Base-by-base conservation (phyloP, 2,113 vertebrate genomes). In the Thinocorus orbignyianus region DNA sequence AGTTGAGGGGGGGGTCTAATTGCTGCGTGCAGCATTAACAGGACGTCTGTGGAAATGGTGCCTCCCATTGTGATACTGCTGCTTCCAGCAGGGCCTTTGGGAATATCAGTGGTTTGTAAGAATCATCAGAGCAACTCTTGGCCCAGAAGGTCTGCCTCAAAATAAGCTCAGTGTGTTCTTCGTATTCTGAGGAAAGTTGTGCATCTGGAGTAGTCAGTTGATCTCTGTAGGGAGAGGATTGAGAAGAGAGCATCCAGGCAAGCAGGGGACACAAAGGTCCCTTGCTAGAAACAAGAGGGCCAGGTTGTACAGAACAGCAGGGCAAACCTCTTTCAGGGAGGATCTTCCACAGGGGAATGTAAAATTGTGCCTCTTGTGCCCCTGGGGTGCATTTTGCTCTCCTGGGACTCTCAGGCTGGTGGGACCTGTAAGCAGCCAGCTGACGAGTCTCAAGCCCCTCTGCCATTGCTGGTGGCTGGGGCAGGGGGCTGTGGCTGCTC, bases 71-170 rank as follows among this genome's bases (percentile, higher is more conserved):
- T 48, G 30, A 52, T 66, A 30, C 9, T 81, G 42, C 33, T 85
- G 70, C 48, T 92, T 84, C 65, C 64, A 97, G 60, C 51, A 60
- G 48, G 30, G 41, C 62, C 70, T 89, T 85, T 33, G 81, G 71
- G 66, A 79, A 44, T 44, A 46, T 2, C 5, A 69, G 44, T 64
- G 44, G 44, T 87, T 95, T 89, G 49, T 54, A 86, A 70, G 79
- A 94, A 77, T 74, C 73, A 26, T 79, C 57, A 89, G 70, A 94
- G 74, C 49, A 82, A 17, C n/a, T 61, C 58, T 57, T 52, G 17
- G 65, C 49, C 18, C 91, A 82, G 71, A 65, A 30, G 48, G 64
- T 84, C 30, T 92, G 39, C 55, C 60, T 68, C 14, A 2, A 81
- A 80, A 95, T 83, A 51, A 79, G n/a, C 77, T 88, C 12, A 2